Evolutionary conservation across 2,113 vertebrate genomes (phyloP).

Genomic region (Probosciger aterrimus): DNA sequence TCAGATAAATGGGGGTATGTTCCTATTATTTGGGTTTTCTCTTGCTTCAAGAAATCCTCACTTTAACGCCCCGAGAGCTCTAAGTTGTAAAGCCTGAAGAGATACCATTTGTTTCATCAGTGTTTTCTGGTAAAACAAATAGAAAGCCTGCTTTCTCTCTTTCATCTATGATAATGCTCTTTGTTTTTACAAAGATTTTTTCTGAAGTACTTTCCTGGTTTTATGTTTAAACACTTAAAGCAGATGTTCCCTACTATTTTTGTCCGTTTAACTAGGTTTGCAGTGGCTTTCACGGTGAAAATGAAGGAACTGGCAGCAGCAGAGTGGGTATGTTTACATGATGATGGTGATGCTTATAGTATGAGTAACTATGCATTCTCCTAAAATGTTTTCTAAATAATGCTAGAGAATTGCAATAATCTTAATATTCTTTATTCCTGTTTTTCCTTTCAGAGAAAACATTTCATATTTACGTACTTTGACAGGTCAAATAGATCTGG

Average conservation of each 20-base stretch:
- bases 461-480: neutral
- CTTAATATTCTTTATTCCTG: neutral
- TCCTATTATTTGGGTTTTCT: neutral
- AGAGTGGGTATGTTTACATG: constrained; percentile 80
- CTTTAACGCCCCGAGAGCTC: neutral
- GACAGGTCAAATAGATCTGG: neutral
- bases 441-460: neutral
- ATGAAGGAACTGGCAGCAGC: constrained; percentile 82
- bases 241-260: constrained; percentile 2
- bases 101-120: neutral
- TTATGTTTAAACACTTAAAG: neutral
- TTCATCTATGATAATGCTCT: neutral
- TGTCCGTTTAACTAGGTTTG: constrained; percentile 79
- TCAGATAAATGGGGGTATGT: neutral
- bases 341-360: neutral
- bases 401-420: neutral
- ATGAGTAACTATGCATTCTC: neutral
- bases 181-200: neutral
- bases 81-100: neutral
- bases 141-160: neutral
- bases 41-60: neutral
- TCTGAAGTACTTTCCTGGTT: neutral
- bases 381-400: neutral
- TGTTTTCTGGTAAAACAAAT: neutral
- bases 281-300: constrained; percentile 86